Evolutionary conservation across 2,888 invertebrate genomes (phyloP), one percentile per base, ranked within the genome.

Genomic region (Stenodera caucasica): DNA sequence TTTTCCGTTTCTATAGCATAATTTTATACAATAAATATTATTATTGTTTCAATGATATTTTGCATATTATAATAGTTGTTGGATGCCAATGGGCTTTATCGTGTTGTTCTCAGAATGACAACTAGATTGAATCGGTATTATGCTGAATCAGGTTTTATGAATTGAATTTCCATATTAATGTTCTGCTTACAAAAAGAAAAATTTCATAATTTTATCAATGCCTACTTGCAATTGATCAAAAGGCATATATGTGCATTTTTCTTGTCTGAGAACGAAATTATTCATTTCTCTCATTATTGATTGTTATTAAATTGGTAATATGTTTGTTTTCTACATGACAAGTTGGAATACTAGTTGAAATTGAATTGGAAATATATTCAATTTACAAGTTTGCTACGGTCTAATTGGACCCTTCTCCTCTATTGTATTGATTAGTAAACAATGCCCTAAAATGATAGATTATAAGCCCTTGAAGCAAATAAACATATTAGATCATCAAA

Each of bases 381-480:
- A 61, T 57, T 61, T 54, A 53, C 57, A 57, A 61, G 54, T 57
- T 57, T 51, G 45, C 56, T 57, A 60, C 56, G 23, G 45, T 37
- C 50, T 61, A 61, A 61, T 61, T 61, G 54, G 53, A 57, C 54
- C 57, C 55, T 21, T 23, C 23, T 37, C 45, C 54, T 55, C 40
- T 35, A 61, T 50, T 53, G 51, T 57, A 61, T 61, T 49, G 51
- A 30, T 29, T 18, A 30, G 2, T 6, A 1, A 52, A 55, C 49
- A 58, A 60, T 54, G 64, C 58, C 60, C 49, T 56, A 54, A 54
- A 60, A 58, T 60, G 64, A 64, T 62, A 57, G 58, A 57, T 63
- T 65, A 61, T 63, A 55, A 52, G 32, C 55, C 61, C 61, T 67
- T 65, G 64, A 67, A 68, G 66, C 66, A 67, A 70, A 66, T 65